A percentile compares a stretch with the other conserved stretches of the same genome.
These are phyloP conservation scores for Schizotus pectinicornis DNA, from an alignment of 2,888 invertebrate species.

Conservation along the genomic window DNA sequence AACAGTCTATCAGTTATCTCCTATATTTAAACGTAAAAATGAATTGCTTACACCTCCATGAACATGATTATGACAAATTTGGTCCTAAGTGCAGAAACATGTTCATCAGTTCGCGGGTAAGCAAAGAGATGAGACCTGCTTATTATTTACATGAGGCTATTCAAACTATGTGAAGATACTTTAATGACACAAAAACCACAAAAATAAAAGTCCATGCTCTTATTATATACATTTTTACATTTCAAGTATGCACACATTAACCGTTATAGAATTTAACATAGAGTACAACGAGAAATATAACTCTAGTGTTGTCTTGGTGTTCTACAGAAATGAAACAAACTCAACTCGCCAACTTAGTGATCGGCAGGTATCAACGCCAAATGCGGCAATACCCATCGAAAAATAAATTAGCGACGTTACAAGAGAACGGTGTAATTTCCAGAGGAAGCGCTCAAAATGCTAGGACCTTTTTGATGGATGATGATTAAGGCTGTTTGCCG, in stretches of 20 bases:
- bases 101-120: neutral
- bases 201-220: slow-evolving; percentile 11
- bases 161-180: neutral
- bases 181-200: slow-evolving; percentile 1
- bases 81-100: too few species aligned
- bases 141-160: slow-evolving; percentile 12
- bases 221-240: slow-evolving; percentile 39
- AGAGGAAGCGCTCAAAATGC: neutral
- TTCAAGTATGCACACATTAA: slow-evolving; percentile 48
- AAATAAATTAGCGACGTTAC: too few species aligned
- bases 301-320: slow-evolving; percentile 39
- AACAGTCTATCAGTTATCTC: too few species aligned
- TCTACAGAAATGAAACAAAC: slow-evolving; percentile 33
- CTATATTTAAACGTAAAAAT: too few species aligned
- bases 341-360: too few species aligned
- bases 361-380: too few species aligned
- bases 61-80: too few species aligned
- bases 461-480: neutral
- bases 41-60: too few species aligned
- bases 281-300: slow-evolving; percentile 53
- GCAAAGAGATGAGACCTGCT: neutral
- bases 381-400: neutral
- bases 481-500: neutral
- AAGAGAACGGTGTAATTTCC: neutral
- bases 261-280: slow-evolving; percentile 51